Percentiles rank a stretch among this genome's conserved stretches.
These are phyloP conservation scores for Leptopilina clavipes DNA, from an alignment of 1,140 invertebrate genomes.

Conservation along the genomic window DNA sequence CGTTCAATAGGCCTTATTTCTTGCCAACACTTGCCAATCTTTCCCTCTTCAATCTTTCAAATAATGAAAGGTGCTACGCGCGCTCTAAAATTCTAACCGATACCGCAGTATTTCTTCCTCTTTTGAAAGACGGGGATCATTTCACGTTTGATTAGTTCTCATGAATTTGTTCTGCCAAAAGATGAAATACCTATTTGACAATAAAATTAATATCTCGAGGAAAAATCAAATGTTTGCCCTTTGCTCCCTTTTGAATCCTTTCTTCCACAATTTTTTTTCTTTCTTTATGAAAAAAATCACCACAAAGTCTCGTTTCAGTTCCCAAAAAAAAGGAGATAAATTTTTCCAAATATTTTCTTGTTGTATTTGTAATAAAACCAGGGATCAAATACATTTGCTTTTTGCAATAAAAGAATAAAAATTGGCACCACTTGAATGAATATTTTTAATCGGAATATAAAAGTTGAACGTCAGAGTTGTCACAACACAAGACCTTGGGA, in stretches of 20 bases:
- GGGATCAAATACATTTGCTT: too few relatives aligned
- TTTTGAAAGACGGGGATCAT: background rate
- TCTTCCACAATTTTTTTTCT: background rate
- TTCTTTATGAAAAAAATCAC: background rate
- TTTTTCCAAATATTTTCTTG: too few relatives aligned
- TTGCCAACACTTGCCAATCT: slow-evolving; percentile 44
- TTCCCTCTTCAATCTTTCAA: slow-evolving; percentile 33
- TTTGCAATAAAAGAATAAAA: too few relatives aligned
- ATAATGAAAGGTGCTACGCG: slow-evolving; percentile 35
- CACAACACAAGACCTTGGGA: background rate
- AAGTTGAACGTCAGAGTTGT: slow-evolving; percentile 20
- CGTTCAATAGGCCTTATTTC: slow-evolving; percentile 42
- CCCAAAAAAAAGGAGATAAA: too few relatives aligned
- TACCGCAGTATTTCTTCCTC: slow-evolving; percentile 7
- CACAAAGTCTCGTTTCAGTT: too few relatives aligned
- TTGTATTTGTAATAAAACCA: too few relatives aligned
- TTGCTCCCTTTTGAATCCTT: slow-evolving; percentile 9
- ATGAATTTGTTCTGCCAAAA: background rate
- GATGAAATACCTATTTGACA: slow-evolving; percentile 25
- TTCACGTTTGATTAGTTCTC: slow-evolving; percentile 16
- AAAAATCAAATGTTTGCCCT: slow-evolving; percentile 29
- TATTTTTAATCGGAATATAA: slow-evolving; percentile 10
- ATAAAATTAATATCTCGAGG: slow-evolving; percentile 15
- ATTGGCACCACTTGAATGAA: background rate
- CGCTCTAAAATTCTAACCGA: slow-evolving; percentile 3